These are phyloP conservation scores for Tachyglossus aculeatus DNA, from an alignment of 2,797 vertebrate species.

Conservation along the genomic window DNA sequence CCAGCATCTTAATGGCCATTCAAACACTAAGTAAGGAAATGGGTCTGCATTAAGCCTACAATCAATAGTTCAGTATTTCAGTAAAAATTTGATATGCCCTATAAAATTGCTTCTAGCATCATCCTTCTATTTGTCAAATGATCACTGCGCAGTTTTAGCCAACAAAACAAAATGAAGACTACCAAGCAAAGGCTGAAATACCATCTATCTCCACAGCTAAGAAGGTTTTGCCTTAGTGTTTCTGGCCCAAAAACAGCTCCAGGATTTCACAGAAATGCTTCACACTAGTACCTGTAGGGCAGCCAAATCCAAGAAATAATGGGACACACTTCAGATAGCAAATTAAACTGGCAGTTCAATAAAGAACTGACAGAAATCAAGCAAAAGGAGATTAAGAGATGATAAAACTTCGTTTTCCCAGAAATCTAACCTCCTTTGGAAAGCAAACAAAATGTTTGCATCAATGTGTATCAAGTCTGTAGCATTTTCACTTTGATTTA, in stretches of 20 bases:
- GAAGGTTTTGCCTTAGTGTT: constrained; percentile 30
- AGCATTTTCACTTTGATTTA: constrained; percentile 8
- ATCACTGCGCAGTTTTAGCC: constrained; percentile 47
- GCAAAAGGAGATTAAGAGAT: constrained; percentile 18
- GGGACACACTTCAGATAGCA: constrained; percentile 38
- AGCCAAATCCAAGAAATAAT: constrained; percentile 28
- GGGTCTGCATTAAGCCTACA: constrained; percentile 75
- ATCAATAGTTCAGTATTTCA: constrained; percentile 75
- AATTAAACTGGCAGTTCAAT: constrained; percentile 62
- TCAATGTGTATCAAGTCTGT: not conserved
- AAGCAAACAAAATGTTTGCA: constrained; percentile 5
- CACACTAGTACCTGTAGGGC: constrained; percentile 28
- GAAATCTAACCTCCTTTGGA: constrained; percentile 20
- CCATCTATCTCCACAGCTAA: constrained; percentile 43
- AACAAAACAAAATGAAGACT: constrained; percentile 38
- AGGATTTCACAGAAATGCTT: constrained; percentile 21
- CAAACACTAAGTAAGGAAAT: constrained; percentile 77
- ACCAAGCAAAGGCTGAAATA: constrained; percentile 49
- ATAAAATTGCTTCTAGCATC: constrained; percentile 60
- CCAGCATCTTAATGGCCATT: constrained; percentile 73
- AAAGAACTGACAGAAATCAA: constrained; percentile 33
- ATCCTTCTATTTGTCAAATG: constrained; percentile 41
- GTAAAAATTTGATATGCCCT: constrained; percentile 68
- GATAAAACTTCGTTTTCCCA: not conserved
- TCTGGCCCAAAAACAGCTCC: constrained; percentile 28